Percentiles rank a stretch among this genome's conserved stretches.
These are phyloP conservation scores for Leptodirus hochenwartii DNA, from an alignment of 2,888 invertebrate genomes.

Conservation along the genomic window DNA sequence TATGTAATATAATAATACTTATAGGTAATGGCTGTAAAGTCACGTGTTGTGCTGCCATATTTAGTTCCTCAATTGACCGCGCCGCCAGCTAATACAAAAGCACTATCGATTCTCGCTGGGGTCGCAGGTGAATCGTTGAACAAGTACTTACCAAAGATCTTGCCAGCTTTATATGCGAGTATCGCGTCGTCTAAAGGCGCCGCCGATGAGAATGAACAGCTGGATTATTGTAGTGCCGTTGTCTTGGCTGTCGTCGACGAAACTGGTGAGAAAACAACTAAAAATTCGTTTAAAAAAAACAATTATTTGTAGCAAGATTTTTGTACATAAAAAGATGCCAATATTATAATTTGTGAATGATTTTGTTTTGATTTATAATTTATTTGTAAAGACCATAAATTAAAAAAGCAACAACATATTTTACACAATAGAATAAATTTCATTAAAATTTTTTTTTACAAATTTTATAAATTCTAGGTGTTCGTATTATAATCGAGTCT, in stretches of 20 bases:
- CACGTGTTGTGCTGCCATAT: constrained; percentile 87
- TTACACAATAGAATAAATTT: too few species aligned
- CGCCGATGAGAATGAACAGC: constrained; percentile 47
- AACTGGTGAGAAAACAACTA: too few species aligned
- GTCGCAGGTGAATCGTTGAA: constrained; percentile 89
- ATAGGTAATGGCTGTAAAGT: constrained; percentile 95
- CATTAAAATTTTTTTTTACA: too few species aligned
- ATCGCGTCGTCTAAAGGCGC: constrained; percentile 50
- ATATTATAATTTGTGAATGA: too few species aligned
- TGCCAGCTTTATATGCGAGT: constrained; percentile 74
- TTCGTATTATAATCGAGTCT: constrained; percentile 73
- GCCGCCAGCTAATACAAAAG: constrained; percentile 81
- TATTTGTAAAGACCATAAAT: too few species aligned
- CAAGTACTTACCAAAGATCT: constrained; percentile 75
- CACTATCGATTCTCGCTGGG: constrained; percentile 81
- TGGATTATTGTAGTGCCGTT: constrained; percentile 85
- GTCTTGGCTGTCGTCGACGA: constrained; percentile 82
- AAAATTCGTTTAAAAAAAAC: too few species aligned
- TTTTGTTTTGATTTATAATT: too few species aligned
- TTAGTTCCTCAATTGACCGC: constrained; percentile 86
- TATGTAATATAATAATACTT: too few species aligned
- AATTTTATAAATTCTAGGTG: too few species aligned
- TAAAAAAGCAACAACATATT: too few species aligned
- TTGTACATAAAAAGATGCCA: too few species aligned
- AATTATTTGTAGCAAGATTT: too few species aligned